These are phyloP conservation scores for Bugulina stolonifera DNA, from an alignment of 2,888 invertebrate genomes.

Conservation along the genomic window DNA sequence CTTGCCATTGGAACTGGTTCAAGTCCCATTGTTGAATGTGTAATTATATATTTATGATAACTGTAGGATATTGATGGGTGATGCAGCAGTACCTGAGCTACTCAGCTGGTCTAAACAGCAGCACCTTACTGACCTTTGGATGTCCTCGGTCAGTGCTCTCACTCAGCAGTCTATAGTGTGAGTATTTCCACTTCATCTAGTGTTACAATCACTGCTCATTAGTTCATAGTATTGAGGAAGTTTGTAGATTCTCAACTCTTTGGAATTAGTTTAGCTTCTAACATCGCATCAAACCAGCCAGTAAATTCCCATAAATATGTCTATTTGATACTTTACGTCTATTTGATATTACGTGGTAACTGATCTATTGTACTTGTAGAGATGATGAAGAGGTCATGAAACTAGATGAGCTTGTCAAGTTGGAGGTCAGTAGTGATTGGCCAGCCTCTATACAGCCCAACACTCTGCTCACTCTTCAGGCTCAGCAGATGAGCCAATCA, in stretches of 20 bases:
- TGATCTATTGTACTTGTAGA: background rate
- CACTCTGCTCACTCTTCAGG: background rate
- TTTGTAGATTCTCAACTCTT: background rate
- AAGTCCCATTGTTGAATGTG: too few species aligned
- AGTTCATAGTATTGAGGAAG: too few species aligned
- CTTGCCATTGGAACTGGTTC: too few species aligned
- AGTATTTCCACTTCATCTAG: background rate
- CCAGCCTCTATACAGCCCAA: conserved; percentile 20
- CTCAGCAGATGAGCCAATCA: background rate
- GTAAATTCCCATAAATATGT: too few species aligned
- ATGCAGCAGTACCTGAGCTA: background rate
- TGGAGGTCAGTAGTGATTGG: conserved; percentile 18
- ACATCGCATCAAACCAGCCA: too few species aligned
- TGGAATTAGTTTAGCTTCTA: background rate
- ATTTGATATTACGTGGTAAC: too few species aligned
- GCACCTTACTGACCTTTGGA: conserved; percentile 16
- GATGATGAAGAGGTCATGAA: background rate
- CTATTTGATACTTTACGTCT: too few species aligned
- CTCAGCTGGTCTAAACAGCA: conserved; percentile 21
- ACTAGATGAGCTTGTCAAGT: background rate
- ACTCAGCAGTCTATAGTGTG: background rate
- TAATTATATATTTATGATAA: too few species aligned
- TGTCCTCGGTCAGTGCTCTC: background rate
- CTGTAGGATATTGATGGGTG: background rate
- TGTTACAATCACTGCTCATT: too few species aligned